Percentiles rank a stretch among this genome's conserved stretches.
These are phyloP conservation scores for Hirtodrosophila histrioides DNA, from an alignment of 2,888 invertebrate species.

Conservation along the genomic window DNA sequence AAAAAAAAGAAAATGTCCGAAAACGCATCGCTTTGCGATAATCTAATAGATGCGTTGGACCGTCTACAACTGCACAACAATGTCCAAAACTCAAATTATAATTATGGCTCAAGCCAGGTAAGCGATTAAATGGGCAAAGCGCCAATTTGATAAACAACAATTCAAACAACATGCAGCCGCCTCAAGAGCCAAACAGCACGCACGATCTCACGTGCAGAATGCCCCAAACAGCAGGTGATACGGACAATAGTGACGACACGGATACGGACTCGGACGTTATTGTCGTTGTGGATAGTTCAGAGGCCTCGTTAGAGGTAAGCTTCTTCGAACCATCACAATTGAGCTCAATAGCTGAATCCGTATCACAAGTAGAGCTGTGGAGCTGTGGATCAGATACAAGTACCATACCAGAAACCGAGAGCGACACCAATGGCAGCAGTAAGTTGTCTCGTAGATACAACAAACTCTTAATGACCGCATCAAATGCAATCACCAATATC, in stretches of 20 bases:
- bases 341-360: slow-evolving; percentile 1
- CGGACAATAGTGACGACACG: slow-evolving; percentile 56
- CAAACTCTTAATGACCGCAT: neutral
- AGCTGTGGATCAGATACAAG: neutral
- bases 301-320: slow-evolving; percentile 21
- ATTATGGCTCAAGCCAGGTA: slow-evolving; percentile 1
- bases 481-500: no score
- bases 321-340: slow-evolving; percentile 6
- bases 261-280: slow-evolving; percentile 30
- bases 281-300: slow-evolving; percentile 34
- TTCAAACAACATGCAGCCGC: slow-evolving; percentile 42
- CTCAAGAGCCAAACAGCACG: slow-evolving; percentile 19
- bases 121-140: slow-evolving; percentile 1
- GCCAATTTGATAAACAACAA: slow-evolving; percentile 5
- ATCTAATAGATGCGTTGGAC: slow-evolving; percentile 4
- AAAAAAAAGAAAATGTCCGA: slow-evolving; percentile 28
- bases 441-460: slow-evolving; percentile 14
- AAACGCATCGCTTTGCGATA: neutral
- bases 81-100: neutral
- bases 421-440: slow-evolving; percentile 22
- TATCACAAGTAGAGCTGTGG: neutral
- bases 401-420: slow-evolving; percentile 44
- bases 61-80: neutral
- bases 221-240: slow-evolving; percentile 52
- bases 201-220: slow-evolving; percentile 49